These are phyloP conservation scores for human (Homo sapiens) DNA, from an alignment of 2,113 vertebrate species.

Conservation along the genomic window DNA sequence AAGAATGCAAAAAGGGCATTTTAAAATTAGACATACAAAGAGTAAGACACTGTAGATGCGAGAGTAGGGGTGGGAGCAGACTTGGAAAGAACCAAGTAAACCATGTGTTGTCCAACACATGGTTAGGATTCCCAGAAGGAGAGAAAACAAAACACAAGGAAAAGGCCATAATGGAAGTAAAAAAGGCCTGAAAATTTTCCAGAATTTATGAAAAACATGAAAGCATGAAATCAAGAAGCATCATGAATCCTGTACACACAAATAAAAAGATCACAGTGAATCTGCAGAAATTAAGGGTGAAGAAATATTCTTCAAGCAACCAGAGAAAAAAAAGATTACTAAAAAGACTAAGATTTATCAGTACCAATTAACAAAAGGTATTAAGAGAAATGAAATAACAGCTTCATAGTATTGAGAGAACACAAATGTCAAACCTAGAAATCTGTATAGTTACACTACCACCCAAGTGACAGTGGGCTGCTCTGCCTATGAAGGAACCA, in stretches of 20 bases:
- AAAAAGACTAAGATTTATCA: background rate
- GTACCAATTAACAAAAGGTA: background rate
- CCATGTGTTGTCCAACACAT: background rate
- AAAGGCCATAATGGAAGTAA: background rate
- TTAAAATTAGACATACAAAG: conserved; percentile 25
- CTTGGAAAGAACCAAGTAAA: background rate
- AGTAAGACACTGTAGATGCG: background rate
- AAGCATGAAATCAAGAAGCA: background rate
- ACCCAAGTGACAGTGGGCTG: background rate
- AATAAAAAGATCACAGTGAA: background rate
- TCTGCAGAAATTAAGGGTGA: conserved; percentile 19
- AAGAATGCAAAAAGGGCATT: conserved; percentile 11
- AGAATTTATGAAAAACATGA: background rate
- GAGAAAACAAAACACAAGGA: background rate
- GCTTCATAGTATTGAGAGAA: background rate
- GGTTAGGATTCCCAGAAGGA: background rate
- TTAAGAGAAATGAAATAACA: background rate
- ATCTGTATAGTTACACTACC: background rate
- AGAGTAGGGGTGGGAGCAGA: background rate
- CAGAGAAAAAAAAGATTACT: background rate
- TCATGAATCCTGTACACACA: background rate
- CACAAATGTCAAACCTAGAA: background rate
- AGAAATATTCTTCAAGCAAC: background rate
- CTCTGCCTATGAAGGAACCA: no score
- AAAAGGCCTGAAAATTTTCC: background rate